Base-by-base conservation (phyloP, 2,888 invertebrate species). In the Diaphora mendica region DNA sequence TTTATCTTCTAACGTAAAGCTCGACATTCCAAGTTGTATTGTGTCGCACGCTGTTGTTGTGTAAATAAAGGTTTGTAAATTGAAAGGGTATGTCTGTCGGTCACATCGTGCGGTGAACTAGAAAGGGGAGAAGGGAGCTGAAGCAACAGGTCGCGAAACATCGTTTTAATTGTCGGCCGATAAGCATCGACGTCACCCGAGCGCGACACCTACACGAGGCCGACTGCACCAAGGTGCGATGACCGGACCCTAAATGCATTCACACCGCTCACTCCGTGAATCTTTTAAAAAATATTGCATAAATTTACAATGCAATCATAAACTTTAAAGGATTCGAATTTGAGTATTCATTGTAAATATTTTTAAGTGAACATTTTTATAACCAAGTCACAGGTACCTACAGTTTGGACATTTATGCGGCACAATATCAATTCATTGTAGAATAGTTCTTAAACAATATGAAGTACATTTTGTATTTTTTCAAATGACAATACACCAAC, bases 101-200 rank as follows among this genome's bases (percentile, higher is more conserved):
- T 88, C 87, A 85, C 86, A 87, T 86, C 85, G 85, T 86, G 86
- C 84, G 83, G 83, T 85, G 79, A 83, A 82, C 82, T 84, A 86
- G 86, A 85, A 85, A 84, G 80, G 86, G 82, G 77, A 65, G 82
- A 84, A 86, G 89, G 88, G 88, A 86, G 88, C 84, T 86, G 90
- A 91, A 90, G 93, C 95, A 95, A 95, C 95, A 95, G 94, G 95
- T 95, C 95, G 94, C 95, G 91, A 94, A 94, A 93, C 92, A 93
- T 93, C 90, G 90, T 90, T 94, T 94, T 95, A 95, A 95, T 95
- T 95, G 94, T 93, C 85, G 88, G 84, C 87, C 89, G 95, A 95
- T 95, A 94, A 93, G 88, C 91, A 95, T 94, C 95, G 92, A 88
- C 92, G 91, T 91, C 92, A 92, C 85, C 93, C 90, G 89, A 93